Evolutionary conservation across 2,113 vertebrate species (phyloP), one percentile per base, ranked within the genome.

Genomic region (Urocitellus parryii): DNA sequence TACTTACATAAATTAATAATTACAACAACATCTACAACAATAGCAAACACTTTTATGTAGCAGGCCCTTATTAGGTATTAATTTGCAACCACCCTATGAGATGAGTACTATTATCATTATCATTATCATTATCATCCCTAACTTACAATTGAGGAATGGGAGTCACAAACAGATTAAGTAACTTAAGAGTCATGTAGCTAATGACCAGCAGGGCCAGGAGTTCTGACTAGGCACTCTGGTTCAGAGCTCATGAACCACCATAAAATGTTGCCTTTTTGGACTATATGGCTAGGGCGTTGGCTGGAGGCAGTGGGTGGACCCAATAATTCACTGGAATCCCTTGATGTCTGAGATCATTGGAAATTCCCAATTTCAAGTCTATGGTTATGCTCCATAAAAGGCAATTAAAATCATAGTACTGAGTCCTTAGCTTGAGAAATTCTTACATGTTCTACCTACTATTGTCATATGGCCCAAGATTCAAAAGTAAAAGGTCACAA

Each of bases 1-100:
- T 42, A 67, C 29, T n/a, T 87, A 93, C 34, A 67, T 81, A 88
- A 70, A 42, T 86, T 53, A 78, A 58, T n/a, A 87, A 67, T 88
- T 48, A 81, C 0, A 88, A 80, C 25, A 79, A 67, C 10, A 34
- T 56, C 2, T 48, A 81, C 0, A 88, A 73, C 18, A 88, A 32
- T 51, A 68, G 45, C 74, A 83, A 95, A 90, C 90, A 56, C 67
- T 82, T 37, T 74, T 22, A 67, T 13, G 4, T 72, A n/a, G 25
- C 12, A 48, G 42, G 39, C 12, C 53, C 13, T 70, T 61, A 48
- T 27, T 18, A 42, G 3, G 12, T 8, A 42, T 73, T 88, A 8
- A 72, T 27, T 14, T 78, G 51, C 45, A 83, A 65, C 24, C 4
- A 34, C 29, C n/a, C n/a, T 67, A 7, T 68, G 48, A 72, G 14